Percentiles rank a stretch among this genome's conserved stretches.
Evolutionary conservation across 1,140 invertebrate genomes (phyloP).

Genomic region (Formica selysi): DNA sequence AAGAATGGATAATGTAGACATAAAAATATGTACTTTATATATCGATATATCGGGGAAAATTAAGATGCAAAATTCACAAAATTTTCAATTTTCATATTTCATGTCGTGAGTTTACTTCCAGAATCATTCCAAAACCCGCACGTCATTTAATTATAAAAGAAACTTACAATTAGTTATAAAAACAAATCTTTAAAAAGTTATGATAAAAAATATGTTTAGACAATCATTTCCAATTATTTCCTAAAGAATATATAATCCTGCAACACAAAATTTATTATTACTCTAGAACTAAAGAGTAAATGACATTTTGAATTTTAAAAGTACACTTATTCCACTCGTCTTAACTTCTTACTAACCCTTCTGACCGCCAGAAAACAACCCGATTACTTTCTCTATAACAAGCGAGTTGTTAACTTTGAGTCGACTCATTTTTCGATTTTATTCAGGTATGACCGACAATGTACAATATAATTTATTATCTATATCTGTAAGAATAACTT

Average conservation of each 20-base stretch:
- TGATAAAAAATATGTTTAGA: background rate
- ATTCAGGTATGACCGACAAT: background rate
- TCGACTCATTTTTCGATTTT: conserved; percentile 9
- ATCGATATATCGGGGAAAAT: background rate
- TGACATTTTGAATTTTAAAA: conserved; percentile 16
- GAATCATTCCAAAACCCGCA: background rate
- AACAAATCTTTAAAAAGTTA: background rate
- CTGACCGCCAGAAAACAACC: conserved; percentile 6
- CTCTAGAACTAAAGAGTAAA: background rate
- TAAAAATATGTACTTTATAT: background rate
- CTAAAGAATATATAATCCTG: background rate
- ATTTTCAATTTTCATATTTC: background rate
- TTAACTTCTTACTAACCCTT: conserved; percentile 33
- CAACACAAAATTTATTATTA: background rate
- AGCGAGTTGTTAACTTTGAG: conserved; percentile 27
- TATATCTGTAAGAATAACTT: conserved; percentile 29
- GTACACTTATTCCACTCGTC: background rate
- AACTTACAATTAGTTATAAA: background rate
- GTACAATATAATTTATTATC: conserved; percentile 30
- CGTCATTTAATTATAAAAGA: background rate
- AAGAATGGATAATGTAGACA: background rate
- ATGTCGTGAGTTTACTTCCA: too few relatives aligned
- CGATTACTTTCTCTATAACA: conserved; percentile 38
- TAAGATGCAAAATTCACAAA: background rate
- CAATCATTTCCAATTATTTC: background rate